These are phyloP conservation scores for Clupea harengus DNA, from an alignment of 2,113 vertebrate genomes.

Conservation along the genomic window DNA sequence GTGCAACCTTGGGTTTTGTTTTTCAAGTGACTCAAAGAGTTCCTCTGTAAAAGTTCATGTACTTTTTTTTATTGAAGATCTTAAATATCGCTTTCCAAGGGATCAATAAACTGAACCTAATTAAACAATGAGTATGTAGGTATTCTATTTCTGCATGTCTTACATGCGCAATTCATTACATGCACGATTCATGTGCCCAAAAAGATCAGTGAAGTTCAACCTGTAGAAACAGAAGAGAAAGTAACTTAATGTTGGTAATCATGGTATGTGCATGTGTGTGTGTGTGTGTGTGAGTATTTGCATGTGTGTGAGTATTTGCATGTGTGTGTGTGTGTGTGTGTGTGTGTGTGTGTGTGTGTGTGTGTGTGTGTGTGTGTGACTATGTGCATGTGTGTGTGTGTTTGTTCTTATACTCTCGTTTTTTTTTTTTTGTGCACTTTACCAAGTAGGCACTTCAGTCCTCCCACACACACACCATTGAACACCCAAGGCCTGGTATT, in stretches of 20 bases:
- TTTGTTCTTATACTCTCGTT: constrained; percentile 37
- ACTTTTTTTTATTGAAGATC: neutral
- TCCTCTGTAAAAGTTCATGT: neutral
- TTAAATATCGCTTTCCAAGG: neutral
- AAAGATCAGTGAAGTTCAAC: neutral
- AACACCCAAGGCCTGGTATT: constrained; percentile 62
- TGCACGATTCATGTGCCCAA: neutral
- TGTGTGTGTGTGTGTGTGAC: constrained; percentile 30
- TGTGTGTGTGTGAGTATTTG: constrained; percentile 17
- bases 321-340: constrained; percentile 19
- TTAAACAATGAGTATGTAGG: neutral
- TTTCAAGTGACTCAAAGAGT: neutral
- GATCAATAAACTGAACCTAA: neutral
- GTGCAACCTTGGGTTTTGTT: constrained; percentile 14
- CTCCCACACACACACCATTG: constrained; percentile 54
- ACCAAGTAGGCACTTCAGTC: constrained; percentile 52
- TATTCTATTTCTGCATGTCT: neutral
- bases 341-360: constrained; percentile 28
- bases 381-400: constrained; percentile 26
- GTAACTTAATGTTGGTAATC: neutral
- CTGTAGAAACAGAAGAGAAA: neutral
- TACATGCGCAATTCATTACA: no score
- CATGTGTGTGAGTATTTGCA: constrained; percentile 1
- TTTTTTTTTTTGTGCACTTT: constrained; percentile 51
- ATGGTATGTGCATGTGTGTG: neutral